These are phyloP conservation scores for Lontra canadensis DNA, from an alignment of 2,113 vertebrate genomes.

Conservation along the genomic window DNA sequence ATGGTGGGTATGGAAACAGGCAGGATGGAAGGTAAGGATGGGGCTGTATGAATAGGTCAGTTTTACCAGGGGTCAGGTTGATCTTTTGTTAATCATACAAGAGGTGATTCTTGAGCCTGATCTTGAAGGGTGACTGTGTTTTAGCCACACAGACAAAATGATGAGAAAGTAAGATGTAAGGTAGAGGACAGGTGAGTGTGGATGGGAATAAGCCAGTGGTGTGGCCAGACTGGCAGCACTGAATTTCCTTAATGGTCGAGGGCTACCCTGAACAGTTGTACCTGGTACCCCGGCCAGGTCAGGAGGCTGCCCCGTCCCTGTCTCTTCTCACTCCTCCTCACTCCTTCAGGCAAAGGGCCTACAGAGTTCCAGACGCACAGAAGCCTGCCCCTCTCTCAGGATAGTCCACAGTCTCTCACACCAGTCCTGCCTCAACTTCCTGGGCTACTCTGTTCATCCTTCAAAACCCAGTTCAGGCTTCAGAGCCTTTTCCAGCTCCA, in stretches of 20 bases:
- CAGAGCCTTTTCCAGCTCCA: background rate
- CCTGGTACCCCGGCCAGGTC: background rate
- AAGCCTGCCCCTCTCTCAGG: background rate
- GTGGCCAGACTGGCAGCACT: too few species aligned
- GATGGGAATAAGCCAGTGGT: background rate
- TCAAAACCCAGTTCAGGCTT: background rate
- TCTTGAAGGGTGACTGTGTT: background rate
- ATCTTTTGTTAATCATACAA: background rate
- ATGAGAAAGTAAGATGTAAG: background rate
- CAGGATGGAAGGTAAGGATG: background rate
- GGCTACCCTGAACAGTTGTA: background rate
- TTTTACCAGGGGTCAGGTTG: background rate
- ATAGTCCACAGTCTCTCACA: background rate
- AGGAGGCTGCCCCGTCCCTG: background rate
- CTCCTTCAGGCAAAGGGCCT: background rate
- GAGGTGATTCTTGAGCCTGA: background rate
- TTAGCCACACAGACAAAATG: background rate
- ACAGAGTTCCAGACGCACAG: background rate
- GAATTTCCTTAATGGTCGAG: background rate
- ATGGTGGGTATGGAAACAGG: background rate
- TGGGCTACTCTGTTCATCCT: background rate
- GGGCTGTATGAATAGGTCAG: too few species aligned
- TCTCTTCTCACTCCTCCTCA: background rate
- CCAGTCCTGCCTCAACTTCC: background rate
- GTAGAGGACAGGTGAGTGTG: background rate